Conservation (phyloP, 2,113 vertebrate genomes). For the Thunnus maccoyii region DNA sequence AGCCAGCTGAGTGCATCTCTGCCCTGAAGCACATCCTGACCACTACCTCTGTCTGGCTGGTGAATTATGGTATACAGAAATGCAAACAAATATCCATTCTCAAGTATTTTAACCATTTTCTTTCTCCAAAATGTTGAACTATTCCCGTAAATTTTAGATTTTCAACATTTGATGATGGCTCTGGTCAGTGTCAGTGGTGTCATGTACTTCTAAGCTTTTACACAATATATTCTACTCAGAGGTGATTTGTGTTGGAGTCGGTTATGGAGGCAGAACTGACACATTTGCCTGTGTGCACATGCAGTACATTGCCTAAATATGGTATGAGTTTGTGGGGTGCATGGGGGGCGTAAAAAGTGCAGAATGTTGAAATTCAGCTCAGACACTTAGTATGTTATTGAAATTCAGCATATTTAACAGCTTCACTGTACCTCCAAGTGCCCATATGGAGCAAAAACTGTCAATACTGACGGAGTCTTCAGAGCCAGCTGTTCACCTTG, state of each 20-base stretch:
- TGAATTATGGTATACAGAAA: conserved; percentile 21
- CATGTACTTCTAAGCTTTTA: conserved; percentile 23
- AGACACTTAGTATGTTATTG: conserved; percentile 30
- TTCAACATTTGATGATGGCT: conserved; percentile 14
- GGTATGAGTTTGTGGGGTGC: conserved; percentile 28
- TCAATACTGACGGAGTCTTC: conserved; percentile 1
- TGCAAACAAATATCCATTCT: conserved; percentile 15
- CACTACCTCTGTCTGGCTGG: conserved; percentile 13
- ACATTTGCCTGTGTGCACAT: conserved; percentile 52
- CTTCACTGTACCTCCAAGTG: not conserved
- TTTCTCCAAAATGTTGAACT: not conserved
- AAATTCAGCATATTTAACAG: conserved; percentile 19
- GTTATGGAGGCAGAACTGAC: conserved; percentile 37
- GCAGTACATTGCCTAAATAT: conserved; percentile 34
- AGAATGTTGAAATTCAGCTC: conserved; percentile 45
- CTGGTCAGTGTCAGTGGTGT: conserved; percentile 5
- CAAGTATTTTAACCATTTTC: not conserved
- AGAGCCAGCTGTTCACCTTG: conserved; percentile 1
- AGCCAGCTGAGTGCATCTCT: conserved; percentile 44
- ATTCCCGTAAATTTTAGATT: not conserved
- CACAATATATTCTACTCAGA: conserved; percentile 20
- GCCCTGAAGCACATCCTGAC: conserved; percentile 46
- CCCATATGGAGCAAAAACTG: not conserved
- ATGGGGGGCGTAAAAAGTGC: conserved; percentile 47
- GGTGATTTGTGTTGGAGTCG: conserved; percentile 52